These are phyloP conservation scores for Paracyclopina nana DNA, from an alignment of 1,140 invertebrate genomes.

Conservation along the genomic window DNA sequence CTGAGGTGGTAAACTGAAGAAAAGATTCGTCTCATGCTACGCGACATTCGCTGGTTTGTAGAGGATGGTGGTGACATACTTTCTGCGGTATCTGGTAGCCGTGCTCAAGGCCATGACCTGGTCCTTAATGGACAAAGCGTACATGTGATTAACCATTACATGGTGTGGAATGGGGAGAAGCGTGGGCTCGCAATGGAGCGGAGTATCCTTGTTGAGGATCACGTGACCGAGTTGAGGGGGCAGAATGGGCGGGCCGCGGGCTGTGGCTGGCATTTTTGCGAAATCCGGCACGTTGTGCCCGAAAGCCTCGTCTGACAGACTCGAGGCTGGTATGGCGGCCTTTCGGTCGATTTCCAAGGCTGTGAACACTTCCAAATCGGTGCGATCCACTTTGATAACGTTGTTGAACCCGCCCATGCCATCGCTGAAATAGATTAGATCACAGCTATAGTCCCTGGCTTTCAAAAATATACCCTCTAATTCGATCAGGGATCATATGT, in stretches of 20 bases:
- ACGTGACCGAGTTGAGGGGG: constrained; percentile 94
- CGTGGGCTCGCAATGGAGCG: constrained; percentile 77
- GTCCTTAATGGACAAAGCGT: constrained; percentile 96
- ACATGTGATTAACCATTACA: constrained; percentile 99
- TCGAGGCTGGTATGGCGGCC: neutral
- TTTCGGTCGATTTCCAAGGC: constrained; percentile 54
- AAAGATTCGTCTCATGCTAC: too few relatives aligned
- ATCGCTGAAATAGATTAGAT: too few relatives aligned
- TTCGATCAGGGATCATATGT: too few relatives aligned
- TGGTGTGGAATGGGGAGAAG: constrained; percentile 96
- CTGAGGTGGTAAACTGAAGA: too few relatives aligned
- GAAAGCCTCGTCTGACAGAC: neutral
- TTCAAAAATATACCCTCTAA: too few relatives aligned
- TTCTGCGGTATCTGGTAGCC: constrained; percentile 85
- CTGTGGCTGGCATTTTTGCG: neutral
- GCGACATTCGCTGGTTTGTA: constrained; percentile 68
- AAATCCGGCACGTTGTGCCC: constrained; percentile 57
- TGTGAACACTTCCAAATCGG: constrained; percentile 93
- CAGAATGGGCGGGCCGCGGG: constrained; percentile 57
- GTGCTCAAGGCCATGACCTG: constrained; percentile 97
- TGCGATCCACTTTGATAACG: neutral
- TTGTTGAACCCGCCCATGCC: constrained; percentile 8
- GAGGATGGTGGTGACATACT: constrained; percentile 96
- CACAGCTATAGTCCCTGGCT: too few relatives aligned
- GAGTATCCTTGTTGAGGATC: constrained; percentile 66